Base-by-base conservation (phyloP, 2,113 vertebrate genomes). In the Apteryx owenii region DNA sequence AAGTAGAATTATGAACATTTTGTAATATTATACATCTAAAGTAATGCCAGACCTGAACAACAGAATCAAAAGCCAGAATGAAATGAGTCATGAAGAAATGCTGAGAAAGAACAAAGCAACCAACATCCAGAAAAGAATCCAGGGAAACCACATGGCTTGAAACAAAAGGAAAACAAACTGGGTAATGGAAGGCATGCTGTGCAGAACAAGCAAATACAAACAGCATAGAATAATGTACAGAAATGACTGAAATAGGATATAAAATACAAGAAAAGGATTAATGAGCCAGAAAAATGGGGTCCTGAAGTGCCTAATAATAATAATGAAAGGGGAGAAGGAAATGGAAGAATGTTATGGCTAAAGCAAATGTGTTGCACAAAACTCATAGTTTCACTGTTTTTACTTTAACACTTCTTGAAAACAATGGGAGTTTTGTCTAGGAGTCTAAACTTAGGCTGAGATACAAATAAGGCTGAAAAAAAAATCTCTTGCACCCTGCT, bases 191-290 rank as follows among this genome's bases (percentile, higher is more conserved):
- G 51, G 23, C 75, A 81, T 78, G 70, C 81, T 94, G 81, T 62
- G 94, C 44, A 64, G 60, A 94, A 66, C 77, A 85, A 78, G 81
- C 18, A 72, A 83, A 90, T 86, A 56, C 23, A 81, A 82, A 38
- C 33, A 76, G 29, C 42, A 26, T 50, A 90, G 64, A 56, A 26
- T 61, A 89, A 82, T 81, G 46, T 66, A 89, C 33, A 68, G 71
- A 85, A 94, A 78, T 77, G 1, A 44, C 75, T 92, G 81, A 90
- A 83, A 73, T 16, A 73, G 8, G 9, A 26, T 90, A 79, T 90
- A 81, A 95, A 96, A 82, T 48, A 71, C 42, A 90, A 87, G 31
- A 79, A 90, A 93, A 80, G 22, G 56, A 68, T 89, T 95, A 93
- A 94, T 64, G 85, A 89, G 13, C 53, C 50, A 88, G 58, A 70